Base-by-base conservation (phyloP, 1,140 invertebrate genomes). In the Lutraria rhynchaena region DNA sequence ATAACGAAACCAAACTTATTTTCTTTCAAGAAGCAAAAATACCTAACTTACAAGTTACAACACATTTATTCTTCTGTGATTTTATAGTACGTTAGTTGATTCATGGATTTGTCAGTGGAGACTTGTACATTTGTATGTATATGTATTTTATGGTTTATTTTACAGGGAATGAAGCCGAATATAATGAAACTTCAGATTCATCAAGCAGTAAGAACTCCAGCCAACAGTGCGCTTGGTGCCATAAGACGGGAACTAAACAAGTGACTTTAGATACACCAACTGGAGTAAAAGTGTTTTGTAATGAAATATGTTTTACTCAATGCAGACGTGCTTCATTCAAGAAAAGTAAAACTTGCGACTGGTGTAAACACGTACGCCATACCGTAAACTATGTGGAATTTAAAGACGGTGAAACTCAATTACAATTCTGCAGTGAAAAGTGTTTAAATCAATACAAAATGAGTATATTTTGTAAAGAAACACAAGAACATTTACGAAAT, bases 391-490 rank as follows among this genome's bases (percentile, higher is more conserved):
- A 97, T 87, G 96, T 97, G 22, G 97, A 98, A 91, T 97, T 97
- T 90, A 94, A 94, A 69, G 93, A 93, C 81, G 93, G 93, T 0
- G 93, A 94, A 57, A 90, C 92, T 33, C 93, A 93, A 74, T 88
- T 94, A n/a, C 93, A 94, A 85, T 94, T 94, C 84, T 94, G 94
- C 89, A 93, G 96, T 74, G 96, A 97, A 91, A 98, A 98, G 93
- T 98, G 97, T 89, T 93, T 98, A 57, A 98, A 98, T 90, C 97
- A 98, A 91, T 98, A 98, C 93, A 98, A 98, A 93, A 98, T 98
- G 96, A 96, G 97, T 89, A 97, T 98, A 83, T 98, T 98, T 91
- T 98, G 97, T 92, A 95, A 96, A 33, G 97, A 98, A 92, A 97
- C 97, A 3, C 95, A 97, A 91, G 96, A 96, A 1, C 96, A 97